Conservation (phyloP, 2,888 invertebrate genomes). For the Xylota sylvarum region DNA sequence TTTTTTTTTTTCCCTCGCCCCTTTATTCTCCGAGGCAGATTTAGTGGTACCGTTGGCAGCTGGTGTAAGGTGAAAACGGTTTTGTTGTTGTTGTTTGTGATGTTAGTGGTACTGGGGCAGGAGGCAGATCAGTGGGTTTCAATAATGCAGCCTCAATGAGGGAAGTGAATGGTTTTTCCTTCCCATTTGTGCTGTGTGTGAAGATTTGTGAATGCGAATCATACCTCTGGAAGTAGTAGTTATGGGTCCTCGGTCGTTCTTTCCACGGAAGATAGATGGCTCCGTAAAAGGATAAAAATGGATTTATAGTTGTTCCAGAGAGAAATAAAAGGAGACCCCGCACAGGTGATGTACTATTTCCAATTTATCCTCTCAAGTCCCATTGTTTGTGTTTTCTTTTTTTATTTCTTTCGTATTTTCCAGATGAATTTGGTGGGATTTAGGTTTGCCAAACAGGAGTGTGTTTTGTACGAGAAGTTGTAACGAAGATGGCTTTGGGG, state of each 20-base stretch:
- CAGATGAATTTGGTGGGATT: slow-evolving; percentile 59
- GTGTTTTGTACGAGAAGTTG: slow-evolving; percentile 19
- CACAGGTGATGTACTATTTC: slow-evolving; percentile 76
- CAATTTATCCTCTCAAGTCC: slow-evolving; percentile 70
- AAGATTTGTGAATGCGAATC: slow-evolving; percentile 76
- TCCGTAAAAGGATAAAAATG: slow-evolving; percentile 76
- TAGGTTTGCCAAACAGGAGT: slow-evolving; percentile 34
- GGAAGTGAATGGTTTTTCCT: slow-evolving; percentile 62
- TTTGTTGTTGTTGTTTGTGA: slow-evolving; percentile 31
- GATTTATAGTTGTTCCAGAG: slow-evolving; percentile 75
- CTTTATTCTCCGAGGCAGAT: slow-evolving; percentile 52
- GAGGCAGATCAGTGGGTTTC: slow-evolving; percentile 72
- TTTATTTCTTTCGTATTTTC: slow-evolving; percentile 52
- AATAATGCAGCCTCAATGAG: slow-evolving; percentile 75
- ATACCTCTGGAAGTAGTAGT: slow-evolving; percentile 72
- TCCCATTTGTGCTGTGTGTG: slow-evolving; percentile 66
- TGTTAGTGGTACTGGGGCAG: slow-evolving; percentile 10
- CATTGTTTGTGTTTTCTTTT: slow-evolving; percentile 52
- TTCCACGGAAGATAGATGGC: slow-evolving; percentile 70
- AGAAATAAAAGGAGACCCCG: slow-evolving; percentile 65
- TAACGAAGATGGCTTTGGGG: slow-evolving; percentile 43
- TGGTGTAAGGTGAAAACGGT: slow-evolving; percentile 67
- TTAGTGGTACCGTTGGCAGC: slow-evolving; percentile 61
- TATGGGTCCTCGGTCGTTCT: slow-evolving; percentile 64
- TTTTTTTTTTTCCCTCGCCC: slow-evolving; percentile 13